phyloP scores from a whole-genome alignment of 2,797 vertebrate species.

The Limosa lapponica region DNA sequence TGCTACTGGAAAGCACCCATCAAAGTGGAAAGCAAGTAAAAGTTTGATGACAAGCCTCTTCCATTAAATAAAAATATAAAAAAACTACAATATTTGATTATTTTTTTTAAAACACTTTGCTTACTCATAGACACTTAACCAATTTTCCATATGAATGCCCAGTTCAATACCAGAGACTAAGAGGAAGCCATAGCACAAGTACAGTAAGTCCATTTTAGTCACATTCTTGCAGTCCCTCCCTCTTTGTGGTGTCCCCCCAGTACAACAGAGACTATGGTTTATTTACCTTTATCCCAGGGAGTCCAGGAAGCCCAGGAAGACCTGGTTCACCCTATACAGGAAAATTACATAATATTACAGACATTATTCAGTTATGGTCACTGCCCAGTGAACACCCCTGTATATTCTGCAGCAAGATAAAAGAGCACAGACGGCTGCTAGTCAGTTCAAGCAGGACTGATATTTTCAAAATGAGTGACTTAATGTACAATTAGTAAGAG shows the following conservation, averaged over 20 bases:
- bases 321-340: slow-evolving; percentile 99
- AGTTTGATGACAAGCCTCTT: background rate
- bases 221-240: background rate
- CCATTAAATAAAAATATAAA: background rate
- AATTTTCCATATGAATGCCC: background rate
- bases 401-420: slow-evolving; percentile 31
- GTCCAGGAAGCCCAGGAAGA: slow-evolving; percentile 99
- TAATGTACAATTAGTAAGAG: background rate
- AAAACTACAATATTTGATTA: background rate
- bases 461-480: background rate
- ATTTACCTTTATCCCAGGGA: slow-evolving; percentile 99
- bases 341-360: slow-evolving; percentile 95
- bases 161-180: background rate
- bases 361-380: slow-evolving; percentile 36
- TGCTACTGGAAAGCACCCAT: background rate
- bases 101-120: background rate
- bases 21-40: background rate
- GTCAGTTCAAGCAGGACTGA: background rate
- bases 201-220: background rate
- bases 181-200: background rate
- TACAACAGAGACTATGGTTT: slow-evolving; percentile 29
- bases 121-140: background rate
- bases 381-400: background rate
- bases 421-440: background rate
- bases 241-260: background rate